Base-by-base conservation (phyloP, 1,140 invertebrate genomes). In the Zophobas atratus region DNA sequence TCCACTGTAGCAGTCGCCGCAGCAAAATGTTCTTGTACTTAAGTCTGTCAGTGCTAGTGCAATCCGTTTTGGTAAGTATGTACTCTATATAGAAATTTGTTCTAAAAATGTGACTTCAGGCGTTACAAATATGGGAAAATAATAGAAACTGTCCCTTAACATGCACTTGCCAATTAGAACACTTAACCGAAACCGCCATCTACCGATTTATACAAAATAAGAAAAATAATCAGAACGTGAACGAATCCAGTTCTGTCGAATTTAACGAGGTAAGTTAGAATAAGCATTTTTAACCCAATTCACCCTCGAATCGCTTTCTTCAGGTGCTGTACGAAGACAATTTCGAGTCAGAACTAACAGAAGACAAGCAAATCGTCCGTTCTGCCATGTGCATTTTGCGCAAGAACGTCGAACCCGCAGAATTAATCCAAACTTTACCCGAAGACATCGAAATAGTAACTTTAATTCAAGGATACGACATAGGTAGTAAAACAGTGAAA, bases 351-450 rank as follows among this genome's bases (percentile, higher is more conserved):
- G 75, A 82, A 32, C 80, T 82, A 36, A 75, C 83, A 8, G 72
- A 85, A 38, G 79, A 84, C n/a, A 83, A 86, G 70, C 75, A 83
- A 20, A 84, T 90, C 34, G 81, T 91, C 1, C 89, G 88, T 81
- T 87, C 90, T 33, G 90, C 89, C 36, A 92, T 89, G 1, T 92
- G 91, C 70, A 86, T 92, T 35, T 80, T 92, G 33, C 87, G 89
- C 83, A 84, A 86, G 0, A 87, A 89, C 80, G 85, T 78, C 0
- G 82, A 89, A 43, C 85, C 88, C 1, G 76, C 86, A 33, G 82
- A 87, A 46, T 81, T 91, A 35, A 80, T 92, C n/a, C 56, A 84
- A 8, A 81, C 83, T 41, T 79, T 92, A 73, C 89, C 91, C 3
- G 81, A 86, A 3, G 87, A 91, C 80, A 84, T 91, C 63, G 88